Evolutionary conservation across 2,113 vertebrate genomes (phyloP), one percentile per base, ranked within the genome.

Genomic region (Dendropsophus ebraccatus): DNA sequence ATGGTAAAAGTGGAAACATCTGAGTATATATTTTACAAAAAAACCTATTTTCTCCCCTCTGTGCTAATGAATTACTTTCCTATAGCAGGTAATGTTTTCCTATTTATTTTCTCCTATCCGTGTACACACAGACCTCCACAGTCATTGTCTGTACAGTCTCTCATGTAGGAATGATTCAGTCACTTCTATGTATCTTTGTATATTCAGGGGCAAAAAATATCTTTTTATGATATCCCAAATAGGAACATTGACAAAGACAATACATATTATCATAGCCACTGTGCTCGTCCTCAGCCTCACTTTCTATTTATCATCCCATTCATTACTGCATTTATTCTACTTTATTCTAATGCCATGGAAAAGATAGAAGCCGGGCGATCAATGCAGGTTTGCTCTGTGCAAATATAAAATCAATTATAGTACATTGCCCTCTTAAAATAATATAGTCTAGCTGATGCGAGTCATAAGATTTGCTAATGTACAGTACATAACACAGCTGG

Each of bases 391-490:
- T 67, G 13, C 62, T 25, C 58, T 67, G 62, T 69, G 65, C 67
- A 70, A 70, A 70, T 70, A 37, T 70, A 17, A 41, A 70, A 70
- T 70, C 67, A 70, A 41, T 70, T 41, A 21, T 23, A 70, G 2
- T 41, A 37, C 67, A 37, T 37, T 70, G 19, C 67, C 19, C 67
- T 70, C 67, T 12, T 70, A 41, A 41, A 70, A 41, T 70, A 14
- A 70, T 70, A 23, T 11, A 70, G 35, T 41, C 67, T 37, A 16
- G 17, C 7, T 70, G 67, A 70, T 41, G 67, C 16, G 67, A 70
- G 35, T 21, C 60, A 69, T 30, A 69, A 35, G 65, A 69, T 69
- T 69, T 69, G 14, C 65, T 69, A 69, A 69, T 69, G 32, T 37
- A 21, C 65, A 4, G 11, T 62, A 62, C 58, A 69, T 67, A 67